phyloP scores from a whole-genome alignment of 2,797 vertebrate genomes.

The Diceros bicornis region DNA sequence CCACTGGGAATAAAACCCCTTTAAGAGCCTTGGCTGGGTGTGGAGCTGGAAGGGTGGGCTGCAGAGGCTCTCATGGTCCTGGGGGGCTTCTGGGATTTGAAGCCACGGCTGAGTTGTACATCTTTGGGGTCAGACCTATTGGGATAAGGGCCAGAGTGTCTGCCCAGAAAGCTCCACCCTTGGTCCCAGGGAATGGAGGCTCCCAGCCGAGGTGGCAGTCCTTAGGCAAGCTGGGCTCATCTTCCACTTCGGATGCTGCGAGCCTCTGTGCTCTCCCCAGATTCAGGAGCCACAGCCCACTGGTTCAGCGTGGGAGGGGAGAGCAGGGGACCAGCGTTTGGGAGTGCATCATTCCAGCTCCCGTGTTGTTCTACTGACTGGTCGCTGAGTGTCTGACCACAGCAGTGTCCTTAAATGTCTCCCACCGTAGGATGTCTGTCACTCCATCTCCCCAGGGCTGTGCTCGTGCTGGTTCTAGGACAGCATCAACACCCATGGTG shows the following conservation, averaged over 20 bases:
- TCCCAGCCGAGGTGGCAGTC: not conserved
- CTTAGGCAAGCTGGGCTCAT: not conserved
- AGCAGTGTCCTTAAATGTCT: not conserved
- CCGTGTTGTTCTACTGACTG: not conserved
- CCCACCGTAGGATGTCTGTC: rapidly evolving
- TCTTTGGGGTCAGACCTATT: not conserved
- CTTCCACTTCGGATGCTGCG: rapidly evolving
- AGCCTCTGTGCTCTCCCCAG: not conserved
- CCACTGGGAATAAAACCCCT: constrained; percentile 40
- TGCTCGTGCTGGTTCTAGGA: rapidly evolving
- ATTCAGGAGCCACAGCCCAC: not conserved
- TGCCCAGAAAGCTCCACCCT: not conserved
- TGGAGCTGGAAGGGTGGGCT: not conserved
- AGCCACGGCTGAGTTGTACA: not conserved
- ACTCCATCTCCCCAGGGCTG: not conserved
- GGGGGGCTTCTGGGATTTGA: not conserved
- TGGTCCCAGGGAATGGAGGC: not conserved
- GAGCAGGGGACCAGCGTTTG: not conserved
- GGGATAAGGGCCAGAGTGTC: no score
- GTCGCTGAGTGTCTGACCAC: not conserved
- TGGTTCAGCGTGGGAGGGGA: not conserved
- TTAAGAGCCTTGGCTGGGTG: not conserved
- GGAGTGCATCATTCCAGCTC: not conserved
- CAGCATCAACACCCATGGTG: not conserved
- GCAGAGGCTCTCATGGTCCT: not conserved